Conservation (phyloP, 2,888 invertebrate genomes). For the Aricia artaxerxes region DNA sequence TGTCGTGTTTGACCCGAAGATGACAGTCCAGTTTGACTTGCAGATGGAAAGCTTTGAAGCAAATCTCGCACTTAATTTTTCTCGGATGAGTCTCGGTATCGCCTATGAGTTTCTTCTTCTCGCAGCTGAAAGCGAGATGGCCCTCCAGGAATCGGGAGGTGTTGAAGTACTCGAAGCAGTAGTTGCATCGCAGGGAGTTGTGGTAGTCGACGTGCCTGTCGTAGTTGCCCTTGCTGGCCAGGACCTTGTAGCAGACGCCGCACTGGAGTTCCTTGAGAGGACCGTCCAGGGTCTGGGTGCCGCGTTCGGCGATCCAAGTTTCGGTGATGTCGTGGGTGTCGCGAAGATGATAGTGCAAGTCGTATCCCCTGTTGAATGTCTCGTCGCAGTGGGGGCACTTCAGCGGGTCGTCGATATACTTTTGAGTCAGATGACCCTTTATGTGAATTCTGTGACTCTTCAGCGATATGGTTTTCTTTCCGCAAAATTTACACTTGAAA, state of each 20-base stretch:
- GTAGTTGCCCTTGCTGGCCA: slow-evolving; percentile 73
- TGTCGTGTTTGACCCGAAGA: slow-evolving; percentile 63
- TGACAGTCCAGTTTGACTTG: slow-evolving; percentile 76
- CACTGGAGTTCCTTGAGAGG: slow-evolving; percentile 72
- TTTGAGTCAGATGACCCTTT: slow-evolving; percentile 65
- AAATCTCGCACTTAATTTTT: slow-evolving; percentile 69
- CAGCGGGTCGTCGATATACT: slow-evolving; percentile 65
- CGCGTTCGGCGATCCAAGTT: slow-evolving; percentile 69
- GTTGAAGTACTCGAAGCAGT: slow-evolving; percentile 74
- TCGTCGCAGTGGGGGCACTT: slow-evolving; percentile 69
- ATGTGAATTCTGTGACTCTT: slow-evolving; percentile 69
- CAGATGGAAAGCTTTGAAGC: slow-evolving; percentile 75
- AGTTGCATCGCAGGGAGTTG: slow-evolving; percentile 73
- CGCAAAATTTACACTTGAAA: slow-evolving; percentile 74
- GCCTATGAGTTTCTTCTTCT: slow-evolving; percentile 68
- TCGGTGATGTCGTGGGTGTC: slow-evolving; percentile 66
- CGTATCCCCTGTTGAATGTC: slow-evolving; percentile 66
- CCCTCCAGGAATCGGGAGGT: slow-evolving; percentile 69
- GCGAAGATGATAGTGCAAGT: slow-evolving; percentile 68
- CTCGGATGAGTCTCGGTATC: slow-evolving; percentile 67
- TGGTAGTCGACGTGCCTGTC: slow-evolving; percentile 76
- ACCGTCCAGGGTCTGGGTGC: slow-evolving; percentile 54
- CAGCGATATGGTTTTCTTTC: slow-evolving; percentile 66
- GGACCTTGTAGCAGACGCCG: slow-evolving; percentile 69
- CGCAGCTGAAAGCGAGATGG: slow-evolving; percentile 69